These are phyloP conservation scores for Pseudopleuronectes americanus DNA, from an alignment of 2,797 vertebrate genomes.

Conservation along the genomic window DNA sequence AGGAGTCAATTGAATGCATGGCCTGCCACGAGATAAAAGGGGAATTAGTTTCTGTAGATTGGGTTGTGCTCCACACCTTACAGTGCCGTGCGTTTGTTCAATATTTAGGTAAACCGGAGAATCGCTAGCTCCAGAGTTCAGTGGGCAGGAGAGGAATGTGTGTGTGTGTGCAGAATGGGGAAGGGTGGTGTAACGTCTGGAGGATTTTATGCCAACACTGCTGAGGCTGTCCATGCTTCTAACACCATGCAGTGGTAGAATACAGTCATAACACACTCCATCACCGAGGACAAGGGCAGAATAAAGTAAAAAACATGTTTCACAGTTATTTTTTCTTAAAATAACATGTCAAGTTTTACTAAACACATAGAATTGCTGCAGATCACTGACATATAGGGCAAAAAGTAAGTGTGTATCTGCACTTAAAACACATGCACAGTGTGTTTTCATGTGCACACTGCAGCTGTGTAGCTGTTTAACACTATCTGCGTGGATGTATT, in stretches of 20 bases:
- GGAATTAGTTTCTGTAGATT: constrained; percentile 79
- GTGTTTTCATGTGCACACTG: background rate
- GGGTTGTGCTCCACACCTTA: constrained; percentile 72
- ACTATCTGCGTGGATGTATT: constrained; percentile 43
- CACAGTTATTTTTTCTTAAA: background rate
- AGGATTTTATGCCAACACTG: constrained; percentile 28
- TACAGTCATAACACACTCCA: constrained; percentile 38
- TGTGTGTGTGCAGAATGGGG: constrained; percentile 29
- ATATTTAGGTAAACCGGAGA: constrained; percentile 76
- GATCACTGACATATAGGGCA: background rate
- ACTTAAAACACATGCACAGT: background rate
- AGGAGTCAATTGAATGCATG: constrained; percentile 79
- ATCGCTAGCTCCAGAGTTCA: constrained; percentile 72
- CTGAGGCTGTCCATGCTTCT: constrained; percentile 44
- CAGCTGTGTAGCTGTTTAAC: constrained; percentile 45
- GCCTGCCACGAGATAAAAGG: constrained; percentile 74
- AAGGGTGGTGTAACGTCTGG: constrained; percentile 29
- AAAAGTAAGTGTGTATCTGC: background rate
- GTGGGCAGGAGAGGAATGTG: constrained; percentile 59
- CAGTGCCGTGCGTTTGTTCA: constrained; percentile 69
- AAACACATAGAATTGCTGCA: too few relatives aligned
- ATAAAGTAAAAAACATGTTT: background rate
- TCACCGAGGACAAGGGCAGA: constrained; percentile 13
- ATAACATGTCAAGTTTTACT: constrained; percentile 22
- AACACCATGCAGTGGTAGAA: constrained; percentile 53